Evolutionary conservation across 2,888 invertebrate genomes (phyloP), one percentile per base, ranked within the genome.

Genomic region (Pammene fasciana): DNA sequence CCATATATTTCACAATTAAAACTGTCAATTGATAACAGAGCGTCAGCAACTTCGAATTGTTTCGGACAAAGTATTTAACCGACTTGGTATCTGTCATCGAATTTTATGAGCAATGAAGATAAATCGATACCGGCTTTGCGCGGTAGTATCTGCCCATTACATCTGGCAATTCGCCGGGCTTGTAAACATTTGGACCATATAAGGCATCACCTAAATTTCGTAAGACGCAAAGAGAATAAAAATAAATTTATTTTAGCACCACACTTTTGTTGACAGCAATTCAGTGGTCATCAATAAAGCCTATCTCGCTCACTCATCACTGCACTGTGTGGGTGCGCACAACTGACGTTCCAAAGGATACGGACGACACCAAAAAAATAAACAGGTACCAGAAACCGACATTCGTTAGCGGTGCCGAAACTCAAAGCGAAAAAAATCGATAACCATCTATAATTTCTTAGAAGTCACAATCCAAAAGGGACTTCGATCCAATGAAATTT

Each of bases 331-430:
- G 86, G 84, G 81, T 83, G 82, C 82, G 78, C 77, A 73, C 78
- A 77, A 77, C 79, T 78, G 79, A 78, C 77, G 77, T 77, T 73
- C 77, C 78, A 76, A 80, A 82, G 79, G 77, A 81, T 76, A 76
- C 77, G 79, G 75, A 72, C 74, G 75, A 78, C 46, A 65, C 50
- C 75, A 78, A 86, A 86, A 89, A 88, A 85, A 83, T 77, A 83
- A 85, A 87, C 88, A 89, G 89, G 89, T 88, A 88, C 82, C 79
- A 79, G 45, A 81, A 80, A 80, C 79, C 82, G 74, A 78, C 81
- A 82, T 90, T 90, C 88, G 91, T 91, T 89, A 90, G 90, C 87
- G 88, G 87, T 86, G 83, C 83, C 82, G 84, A 80, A 79, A 81
- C 84, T 83, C 85, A 87, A 88, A 89, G 86, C 84, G 84, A 86